Base-by-base conservation (phyloP, 2,113 vertebrate species). In the Poeciliopsis occidentalis region DNA sequence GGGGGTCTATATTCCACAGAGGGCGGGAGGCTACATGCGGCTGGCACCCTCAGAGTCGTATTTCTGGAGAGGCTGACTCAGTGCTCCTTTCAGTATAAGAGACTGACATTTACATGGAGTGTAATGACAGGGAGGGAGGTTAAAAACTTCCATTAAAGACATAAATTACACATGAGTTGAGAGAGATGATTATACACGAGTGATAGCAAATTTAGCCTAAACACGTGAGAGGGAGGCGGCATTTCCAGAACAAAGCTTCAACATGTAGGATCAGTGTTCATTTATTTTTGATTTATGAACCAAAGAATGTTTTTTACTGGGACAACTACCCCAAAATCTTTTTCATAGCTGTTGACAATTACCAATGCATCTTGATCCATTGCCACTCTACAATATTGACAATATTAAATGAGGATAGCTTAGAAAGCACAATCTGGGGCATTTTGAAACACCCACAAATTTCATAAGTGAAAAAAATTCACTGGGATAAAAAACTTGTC, bases 1-100 rank as follows among this genome's bases (percentile, higher is more conserved):
- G 93, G 88, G 87, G 91, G 88, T 89, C 91, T 91, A 91, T 94
- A 93, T 94, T 93, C 92, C 90, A 91, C 93, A 92, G 85, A 75
- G 81, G 89, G 93, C 92, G 93, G 92, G 92, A 90, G 88, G 82
- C 87, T 91, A 70, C 90, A 91, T 92, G 91, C 88, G 87, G 90
- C 85, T 37, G 79, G 68, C 85, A 85, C 85, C 44, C 57, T 78
- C 76, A 78, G 93, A 92, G 86, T 92, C 87, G 60, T 90, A 88
- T 94, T 94, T 94, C 91, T 76, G 73, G 85, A 80, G 87, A 79
- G 84, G 87, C 86, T 87, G 86, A 92, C 81, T 87, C 83, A 92
- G 76, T 88, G 85, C 79, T 77, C 82, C 83, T 78, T 88, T 70
- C 51, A n/a, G 51, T 69, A 71, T 63, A 76, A 78, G 87, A 85